Base-by-base conservation (phyloP, 2,888 invertebrate genomes). In the Doris montereyensis region DNA sequence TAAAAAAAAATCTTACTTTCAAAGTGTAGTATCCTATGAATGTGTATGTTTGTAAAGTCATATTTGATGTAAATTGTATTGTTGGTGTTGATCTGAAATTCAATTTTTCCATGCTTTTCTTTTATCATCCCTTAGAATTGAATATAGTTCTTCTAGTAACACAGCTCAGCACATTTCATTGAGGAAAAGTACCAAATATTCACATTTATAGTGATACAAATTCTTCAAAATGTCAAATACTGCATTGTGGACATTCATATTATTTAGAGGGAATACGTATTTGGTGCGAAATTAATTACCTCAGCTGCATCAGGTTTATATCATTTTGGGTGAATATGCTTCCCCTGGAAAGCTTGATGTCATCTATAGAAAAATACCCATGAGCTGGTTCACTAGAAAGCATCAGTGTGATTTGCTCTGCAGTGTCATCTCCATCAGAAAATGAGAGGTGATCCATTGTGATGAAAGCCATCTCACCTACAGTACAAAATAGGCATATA, bases 251-350 rank as follows among this genome's bases (percentile, higher is more conserved):
- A 30, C 28, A 5, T 74, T 26, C 28, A 52, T 1, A 28, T 2
- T 17, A 74, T 58, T n/a, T 1, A 28, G 28, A 21, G 28, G 28
- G 10, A 13, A 74, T 17, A 74, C 17, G 0, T 34, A 1, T 34
- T 30, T 17, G 4, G n/a, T 60, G 57, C 26, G 3, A 30, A 2
- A 26, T 2, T 10, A 24, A 41, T 68, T 79, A 89, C 89, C 88
- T 87, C 32, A 89, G 80, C 41, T 81, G 71, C 10, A 85, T 83
- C 24, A 82, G 81, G 78, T 88, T 88, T 68, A 89, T 86, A 73
- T 89, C 88, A 4, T 79, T 83, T 80, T 89, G 89, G 32, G 86
- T 86, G 70, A 89, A 89, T 17, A 78, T 80, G 57, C 82, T 82
- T 30, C 87, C 88, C 32, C 24, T 82, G 67, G 84, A 32, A n/a